Evolutionary conservation across 2,113 vertebrate genomes (phyloP).

Genomic region (Stictonetta naevosa): DNA sequence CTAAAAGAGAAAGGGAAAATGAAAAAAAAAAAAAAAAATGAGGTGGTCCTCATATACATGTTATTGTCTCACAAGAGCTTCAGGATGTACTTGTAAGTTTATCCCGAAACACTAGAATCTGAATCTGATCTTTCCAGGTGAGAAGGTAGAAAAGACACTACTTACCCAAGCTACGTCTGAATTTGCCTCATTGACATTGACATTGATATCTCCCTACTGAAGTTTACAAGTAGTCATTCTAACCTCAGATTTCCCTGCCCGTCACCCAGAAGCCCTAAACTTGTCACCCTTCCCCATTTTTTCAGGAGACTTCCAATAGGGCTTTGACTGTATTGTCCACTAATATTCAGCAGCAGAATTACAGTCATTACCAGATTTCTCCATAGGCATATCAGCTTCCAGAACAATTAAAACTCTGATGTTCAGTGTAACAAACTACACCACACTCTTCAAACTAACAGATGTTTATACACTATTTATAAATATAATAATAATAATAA

Average conservation of each 20-base stretch:
- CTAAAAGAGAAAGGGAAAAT: not conserved
- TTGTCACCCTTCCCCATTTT: not conserved
- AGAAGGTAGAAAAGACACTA: not conserved
- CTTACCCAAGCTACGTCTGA: not conserved
- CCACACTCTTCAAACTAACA: not conserved
- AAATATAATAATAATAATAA: not conserved
- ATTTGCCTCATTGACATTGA: not conserved
- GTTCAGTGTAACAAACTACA: not conserved
- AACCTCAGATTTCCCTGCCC: not conserved
- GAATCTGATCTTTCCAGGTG: not conserved
- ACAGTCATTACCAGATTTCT: not conserved
- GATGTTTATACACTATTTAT: not conserved
- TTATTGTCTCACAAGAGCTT: not conserved
- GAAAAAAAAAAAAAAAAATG: not conserved
- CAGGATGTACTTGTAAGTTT: not conserved
- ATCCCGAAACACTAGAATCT: not conserved
- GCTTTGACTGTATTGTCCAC: not conserved
- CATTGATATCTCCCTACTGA: not conserved
- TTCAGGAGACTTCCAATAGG: not conserved
- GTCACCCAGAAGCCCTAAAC: not conserved
- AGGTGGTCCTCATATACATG: not conserved
- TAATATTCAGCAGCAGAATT: not conserved
- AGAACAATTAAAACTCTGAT: not conserved
- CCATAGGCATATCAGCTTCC: not conserved
- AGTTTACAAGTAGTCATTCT: not conserved